Conservation (phyloP, 2,888 invertebrate species). For the Tetramorium bicarinatum region DNA sequence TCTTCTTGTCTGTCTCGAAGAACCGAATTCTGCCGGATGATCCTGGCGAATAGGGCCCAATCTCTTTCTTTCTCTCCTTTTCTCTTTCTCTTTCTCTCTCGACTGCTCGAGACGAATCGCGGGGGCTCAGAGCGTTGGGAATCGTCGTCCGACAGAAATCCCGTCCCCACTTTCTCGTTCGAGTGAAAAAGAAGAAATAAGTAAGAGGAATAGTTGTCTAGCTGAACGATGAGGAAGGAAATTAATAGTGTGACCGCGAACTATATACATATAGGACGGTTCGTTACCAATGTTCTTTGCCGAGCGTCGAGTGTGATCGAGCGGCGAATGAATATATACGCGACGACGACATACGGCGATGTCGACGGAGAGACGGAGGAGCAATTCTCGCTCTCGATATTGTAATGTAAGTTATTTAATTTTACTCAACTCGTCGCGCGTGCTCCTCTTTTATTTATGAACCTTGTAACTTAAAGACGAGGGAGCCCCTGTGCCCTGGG, state of each 20-base stretch:
- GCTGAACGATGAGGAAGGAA: constrained; percentile 28
- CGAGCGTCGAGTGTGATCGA: constrained; percentile 42
- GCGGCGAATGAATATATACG: constrained; percentile 27
- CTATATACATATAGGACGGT: constrained; percentile 19
- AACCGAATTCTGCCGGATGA: neutral
- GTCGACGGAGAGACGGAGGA: constrained; percentile 44
- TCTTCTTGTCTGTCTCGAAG: constrained; percentile 30
- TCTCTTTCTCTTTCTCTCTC: constrained; percentile 22
- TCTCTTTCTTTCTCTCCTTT: neutral
- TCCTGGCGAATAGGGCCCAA: constrained; percentile 17
- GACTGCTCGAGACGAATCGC: constrained; percentile 22
- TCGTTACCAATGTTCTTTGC: constrained; percentile 22
- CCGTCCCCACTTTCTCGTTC: constrained; percentile 22
- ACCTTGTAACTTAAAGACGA: constrained; percentile 40
- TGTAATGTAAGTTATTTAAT: constrained; percentile 56
- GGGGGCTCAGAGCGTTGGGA: constrained; percentile 52
- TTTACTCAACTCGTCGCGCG: constrained; percentile 29
- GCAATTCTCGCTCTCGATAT: constrained; percentile 46
- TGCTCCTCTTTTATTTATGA: constrained; percentile 40
- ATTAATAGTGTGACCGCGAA: constrained; percentile 35
- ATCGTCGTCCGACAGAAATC: constrained; percentile 44
- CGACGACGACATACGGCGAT: constrained; percentile 20
- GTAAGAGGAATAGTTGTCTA: constrained; percentile 29
- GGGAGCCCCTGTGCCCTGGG: neutral
- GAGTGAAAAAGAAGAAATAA: constrained; percentile 37